A percentile compares a stretch with the other conserved stretches of the same genome.
Conservation (phyloP, 2,113 vertebrate genomes). For the Ranitomeya imitator region DNA sequence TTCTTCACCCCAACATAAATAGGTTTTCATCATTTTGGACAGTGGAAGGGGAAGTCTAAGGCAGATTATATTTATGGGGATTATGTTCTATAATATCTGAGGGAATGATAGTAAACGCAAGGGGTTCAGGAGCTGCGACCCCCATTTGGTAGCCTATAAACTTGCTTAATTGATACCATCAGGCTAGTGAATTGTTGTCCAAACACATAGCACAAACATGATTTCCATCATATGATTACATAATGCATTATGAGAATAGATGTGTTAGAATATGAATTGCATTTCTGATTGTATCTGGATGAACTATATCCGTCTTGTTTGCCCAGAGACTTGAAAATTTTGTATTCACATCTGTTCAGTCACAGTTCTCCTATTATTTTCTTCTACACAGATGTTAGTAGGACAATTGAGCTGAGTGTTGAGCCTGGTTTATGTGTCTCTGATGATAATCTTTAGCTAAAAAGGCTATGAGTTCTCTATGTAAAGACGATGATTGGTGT, state of each 20-base stretch:
- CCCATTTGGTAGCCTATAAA: too few relatives aligned
- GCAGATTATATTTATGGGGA: too few relatives aligned
- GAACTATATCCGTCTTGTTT: slow-evolving; percentile 43
- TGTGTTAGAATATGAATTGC: slow-evolving; percentile 18
- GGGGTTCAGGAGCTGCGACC: too few relatives aligned
- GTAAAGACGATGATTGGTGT: neutral
- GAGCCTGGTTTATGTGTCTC: slow-evolving; percentile 11
- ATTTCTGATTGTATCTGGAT: slow-evolving; percentile 31
- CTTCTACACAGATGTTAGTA: slow-evolving; percentile 29
- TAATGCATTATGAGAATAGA: slow-evolving; percentile 9
- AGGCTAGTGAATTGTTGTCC: neutral
- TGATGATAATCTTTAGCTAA: slow-evolving; percentile 1
- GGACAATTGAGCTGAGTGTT: neutral
- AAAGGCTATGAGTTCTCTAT: slow-evolving; percentile 9
- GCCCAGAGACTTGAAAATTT: slow-evolving; percentile 41
- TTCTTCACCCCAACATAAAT: too few relatives aligned
- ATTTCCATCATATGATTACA: slow-evolving; percentile 24
- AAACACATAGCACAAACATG: slow-evolving; percentile 2
- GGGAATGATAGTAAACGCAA: too few relatives aligned
- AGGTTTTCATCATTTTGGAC: too few relatives aligned
- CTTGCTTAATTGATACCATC: neutral
- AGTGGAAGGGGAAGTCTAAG: too few relatives aligned
- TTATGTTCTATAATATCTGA: too few relatives aligned
- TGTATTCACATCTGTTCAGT: slow-evolving; percentile 44
- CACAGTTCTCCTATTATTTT: slow-evolving; percentile 21